Base-by-base conservation (phyloP, 1,140 invertebrate species). In the Drosophila ficusphila region DNA sequence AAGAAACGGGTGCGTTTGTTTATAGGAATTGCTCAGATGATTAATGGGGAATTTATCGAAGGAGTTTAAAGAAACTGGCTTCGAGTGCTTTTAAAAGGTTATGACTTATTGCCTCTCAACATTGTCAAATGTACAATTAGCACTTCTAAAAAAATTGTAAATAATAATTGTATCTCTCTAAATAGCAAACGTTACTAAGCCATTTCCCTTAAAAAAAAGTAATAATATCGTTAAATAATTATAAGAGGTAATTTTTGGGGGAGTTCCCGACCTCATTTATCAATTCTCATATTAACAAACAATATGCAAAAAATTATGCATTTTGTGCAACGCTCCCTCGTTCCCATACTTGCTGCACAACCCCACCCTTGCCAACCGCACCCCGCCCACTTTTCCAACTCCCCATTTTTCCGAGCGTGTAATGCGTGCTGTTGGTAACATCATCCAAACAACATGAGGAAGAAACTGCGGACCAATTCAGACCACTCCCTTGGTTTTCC, bases 341-440 rank as follows among this genome's bases (percentile, higher is more conserved):
- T 62, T 62, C 56, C 27, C 58, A 62, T 34, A 33, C 33, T 12
- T 19, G 31, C 31, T 23, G 12, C 49, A 38, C 48, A 54, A 18
- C 31, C 54, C 41, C 34, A 31, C 54, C 54, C 25, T 18, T 18
- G 7, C 4, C 16, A 3, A 12, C 29, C 9, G 1, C 27, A 3
- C 29, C 27, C 18, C 4, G 7, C 33, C 4, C 18, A 7, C 29
- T 34, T 56, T 57, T 36, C 6, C 29, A 57, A 25, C 29, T 11
- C 25, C 36, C 34, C 25, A n/a, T 34, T 48, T 54, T 58, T 8
- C 14, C 1, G 29, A 11, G 25, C 12, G 12, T 6, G 12, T 25
- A 65, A 49, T 77, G 74, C 74, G 74, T 77, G 54, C 41, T 34
- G 11, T 41, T 61, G 54, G 18, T 12, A 61, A 41, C 34, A 38